Conservation (phyloP, 1,140 invertebrate genomes). For the Hyposmocoma kahamanoa region DNA sequence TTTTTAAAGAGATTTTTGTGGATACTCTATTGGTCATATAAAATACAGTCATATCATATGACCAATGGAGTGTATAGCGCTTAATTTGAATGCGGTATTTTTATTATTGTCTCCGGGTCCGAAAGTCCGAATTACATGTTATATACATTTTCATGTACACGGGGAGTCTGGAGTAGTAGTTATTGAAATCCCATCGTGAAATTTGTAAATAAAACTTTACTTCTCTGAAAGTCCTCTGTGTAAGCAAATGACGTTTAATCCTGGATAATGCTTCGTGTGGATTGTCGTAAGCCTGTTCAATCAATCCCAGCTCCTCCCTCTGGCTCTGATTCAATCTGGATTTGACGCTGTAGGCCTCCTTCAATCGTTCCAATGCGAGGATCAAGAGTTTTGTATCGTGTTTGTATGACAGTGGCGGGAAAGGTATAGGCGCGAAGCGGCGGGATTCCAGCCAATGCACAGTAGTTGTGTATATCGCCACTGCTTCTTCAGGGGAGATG, state of each 20-base stretch:
- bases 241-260: constrained; percentile 99
- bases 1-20: too few relatives aligned
- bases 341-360: constrained; percentile 99
- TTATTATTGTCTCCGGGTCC: too few relatives aligned
- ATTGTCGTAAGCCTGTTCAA: constrained; percentile 99
- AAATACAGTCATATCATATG: too few relatives aligned
- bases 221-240: constrained; percentile 98
- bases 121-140: too few relatives aligned
- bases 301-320: constrained; percentile 97
- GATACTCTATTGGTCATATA: too few relatives aligned
- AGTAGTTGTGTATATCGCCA: constrained; percentile 99
- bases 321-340: constrained; percentile 99
- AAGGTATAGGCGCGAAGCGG: constrained; percentile 98
- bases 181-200: too few relatives aligned
- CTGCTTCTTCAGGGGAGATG: constrained; percentile 99
- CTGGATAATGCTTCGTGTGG: constrained; percentile 99
- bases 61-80: too few relatives aligned
- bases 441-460: constrained; percentile 99
- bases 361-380: constrained; percentile 95
- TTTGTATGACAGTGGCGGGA: constrained; percentile 99
- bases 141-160: too few relatives aligned
- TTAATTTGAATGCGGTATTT: too few relatives aligned
- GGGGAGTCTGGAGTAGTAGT: too few relatives aligned
- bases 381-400: constrained; percentile 99
- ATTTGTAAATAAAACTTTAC: constrained; percentile 74